These are phyloP conservation scores for Clamator glandarius DNA, from an alignment of 2,797 vertebrate genomes.

Conservation along the genomic window DNA sequence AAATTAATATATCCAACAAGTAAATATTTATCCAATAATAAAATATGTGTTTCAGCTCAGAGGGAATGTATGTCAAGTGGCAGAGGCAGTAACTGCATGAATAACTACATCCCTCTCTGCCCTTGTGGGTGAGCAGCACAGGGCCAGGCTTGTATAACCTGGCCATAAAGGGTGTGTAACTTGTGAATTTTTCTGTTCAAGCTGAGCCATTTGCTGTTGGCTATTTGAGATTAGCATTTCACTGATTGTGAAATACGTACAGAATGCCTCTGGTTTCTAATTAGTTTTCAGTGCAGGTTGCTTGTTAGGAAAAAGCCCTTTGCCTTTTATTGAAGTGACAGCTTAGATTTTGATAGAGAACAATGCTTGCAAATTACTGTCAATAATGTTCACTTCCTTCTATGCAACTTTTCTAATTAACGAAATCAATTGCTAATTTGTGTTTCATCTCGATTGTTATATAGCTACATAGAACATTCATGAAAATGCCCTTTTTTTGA, in stretches of 20 bases:
- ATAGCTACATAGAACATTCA: background rate
- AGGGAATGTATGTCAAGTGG: too few relatives aligned
- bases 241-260: background rate
- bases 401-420: constrained; percentile 4
- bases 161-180: too few relatives aligned
- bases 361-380: background rate
- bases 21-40: background rate
- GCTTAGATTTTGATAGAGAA: background rate
- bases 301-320: background rate
- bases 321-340: background rate
- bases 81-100: background rate
- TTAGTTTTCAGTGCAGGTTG: background rate
- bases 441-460: background rate
- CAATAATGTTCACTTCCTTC: background rate
- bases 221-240: background rate
- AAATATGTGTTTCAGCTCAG: background rate
- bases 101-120: rapidly evolving
- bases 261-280: background rate
- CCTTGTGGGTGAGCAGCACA: rapidly evolving
- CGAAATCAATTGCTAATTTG: background rate
- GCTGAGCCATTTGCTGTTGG: background rate
- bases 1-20: background rate
- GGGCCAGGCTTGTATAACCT: background rate
- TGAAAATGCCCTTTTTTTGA: background rate
- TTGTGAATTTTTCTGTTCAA: background rate